A percentile compares a stretch with the other conserved stretches of the same genome.
phyloP scores from a whole-genome alignment of 1,140 invertebrate genomes.

The Prorops nasuta region DNA sequence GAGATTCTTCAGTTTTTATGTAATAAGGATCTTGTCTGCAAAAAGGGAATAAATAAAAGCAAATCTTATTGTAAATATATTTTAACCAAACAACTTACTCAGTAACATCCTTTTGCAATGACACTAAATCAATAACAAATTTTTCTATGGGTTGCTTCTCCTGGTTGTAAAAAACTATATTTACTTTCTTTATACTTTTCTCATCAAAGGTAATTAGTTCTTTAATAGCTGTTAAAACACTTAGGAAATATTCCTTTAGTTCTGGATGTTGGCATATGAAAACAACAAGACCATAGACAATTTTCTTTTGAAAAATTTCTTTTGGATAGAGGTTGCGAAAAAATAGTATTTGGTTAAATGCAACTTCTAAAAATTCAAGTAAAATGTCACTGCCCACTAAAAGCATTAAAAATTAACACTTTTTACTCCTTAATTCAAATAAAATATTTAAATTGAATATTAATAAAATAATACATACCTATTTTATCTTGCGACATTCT shows the following conservation, averaged over 20 bases:
- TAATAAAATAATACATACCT: slow-evolving; percentile 21
- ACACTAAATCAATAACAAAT: slow-evolving; percentile 60
- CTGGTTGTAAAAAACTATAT: slow-evolving; percentile 48
- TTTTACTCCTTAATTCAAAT: neutral
- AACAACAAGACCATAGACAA: slow-evolving; percentile 60
- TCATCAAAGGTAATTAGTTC: slow-evolving; percentile 50
- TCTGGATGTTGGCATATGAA: slow-evolving; percentile 61
- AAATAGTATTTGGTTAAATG: slow-evolving; percentile 61
- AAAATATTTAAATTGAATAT: neutral
- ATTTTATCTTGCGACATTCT: slow-evolving; percentile 39
- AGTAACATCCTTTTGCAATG: slow-evolving; percentile 22
- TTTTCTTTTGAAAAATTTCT: slow-evolving; percentile 60
- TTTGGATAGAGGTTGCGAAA: slow-evolving; percentile 60
- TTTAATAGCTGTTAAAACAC: slow-evolving; percentile 53
- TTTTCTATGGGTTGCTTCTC: slow-evolving; percentile 50
- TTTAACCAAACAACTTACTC: slow-evolving; percentile 33
- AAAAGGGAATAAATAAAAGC: slow-evolving; percentile 4
- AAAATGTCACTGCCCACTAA: slow-evolving; percentile 48
- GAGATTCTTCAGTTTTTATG: slow-evolving; percentile 60
- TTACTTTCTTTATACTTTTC: slow-evolving; percentile 48
- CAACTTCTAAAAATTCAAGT: slow-evolving; percentile 61
- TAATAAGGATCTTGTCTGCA: slow-evolving; percentile 60
- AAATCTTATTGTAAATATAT: neutral
- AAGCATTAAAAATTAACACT: slow-evolving; percentile 8
- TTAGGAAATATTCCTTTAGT: slow-evolving; percentile 61